Evolutionary conservation across 2,888 invertebrate species (phyloP).

Genomic region (Dryobotodes eremita): DNA sequence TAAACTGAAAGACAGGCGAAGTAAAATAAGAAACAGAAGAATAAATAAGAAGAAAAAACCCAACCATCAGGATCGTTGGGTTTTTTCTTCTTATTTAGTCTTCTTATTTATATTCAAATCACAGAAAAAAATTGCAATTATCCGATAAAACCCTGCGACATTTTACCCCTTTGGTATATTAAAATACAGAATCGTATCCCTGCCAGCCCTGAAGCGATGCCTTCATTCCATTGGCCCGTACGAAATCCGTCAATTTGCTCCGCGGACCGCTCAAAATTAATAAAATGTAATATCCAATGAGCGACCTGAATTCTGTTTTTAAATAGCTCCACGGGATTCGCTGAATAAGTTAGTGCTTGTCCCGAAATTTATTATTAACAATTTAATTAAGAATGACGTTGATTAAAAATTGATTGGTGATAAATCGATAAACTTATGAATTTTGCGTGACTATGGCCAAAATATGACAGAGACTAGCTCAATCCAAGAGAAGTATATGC

Average conservation of each 20-base stretch:
- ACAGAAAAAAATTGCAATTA: background rate
- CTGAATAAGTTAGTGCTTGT: slow-evolving; percentile 56
- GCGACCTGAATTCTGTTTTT: slow-evolving; percentile 60
- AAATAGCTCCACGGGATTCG: slow-evolving; percentile 51
- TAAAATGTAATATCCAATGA: slow-evolving; percentile 68
- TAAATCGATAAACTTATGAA: background rate
- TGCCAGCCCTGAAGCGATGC: slow-evolving; percentile 51
- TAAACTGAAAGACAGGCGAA: background rate
- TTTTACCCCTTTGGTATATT: background rate
- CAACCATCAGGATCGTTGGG: too few species aligned
- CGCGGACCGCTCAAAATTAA: slow-evolving; percentile 66
- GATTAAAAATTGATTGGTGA: background rate
- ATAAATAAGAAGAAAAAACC: background rate
- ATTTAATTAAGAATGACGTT: slow-evolving; percentile 36
- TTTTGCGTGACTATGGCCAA: background rate
- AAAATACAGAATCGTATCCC: slow-evolving; percentile 2
- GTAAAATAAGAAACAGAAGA: background rate
- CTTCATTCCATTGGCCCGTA: slow-evolving; percentile 57
- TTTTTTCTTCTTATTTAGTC: too few species aligned
- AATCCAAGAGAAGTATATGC: background rate
- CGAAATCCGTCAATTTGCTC: slow-evolving; percentile 66
- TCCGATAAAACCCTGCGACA: background rate
- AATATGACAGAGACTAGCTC: too few species aligned
- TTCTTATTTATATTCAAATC: background rate
- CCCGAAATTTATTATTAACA: slow-evolving; percentile 37